Conservation (phyloP, 2,888 invertebrate species). For the Halocaridina rubra region DNA sequence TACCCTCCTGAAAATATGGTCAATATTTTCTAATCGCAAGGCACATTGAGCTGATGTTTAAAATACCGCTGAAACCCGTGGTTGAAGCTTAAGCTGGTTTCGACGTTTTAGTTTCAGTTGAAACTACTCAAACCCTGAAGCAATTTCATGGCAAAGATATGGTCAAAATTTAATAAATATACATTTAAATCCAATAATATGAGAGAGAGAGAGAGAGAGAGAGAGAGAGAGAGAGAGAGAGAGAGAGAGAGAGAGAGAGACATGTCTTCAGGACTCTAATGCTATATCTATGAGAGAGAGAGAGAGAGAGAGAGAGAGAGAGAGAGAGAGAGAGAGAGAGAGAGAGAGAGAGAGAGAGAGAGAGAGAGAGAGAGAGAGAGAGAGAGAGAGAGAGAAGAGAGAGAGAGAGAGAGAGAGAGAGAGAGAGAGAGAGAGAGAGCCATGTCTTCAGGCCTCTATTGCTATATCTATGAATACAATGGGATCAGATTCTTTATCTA, state of each 20-base stretch:
- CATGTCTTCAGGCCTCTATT: neutral
- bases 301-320: neutral
- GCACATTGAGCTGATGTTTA: no score
- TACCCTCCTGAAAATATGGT: no score
- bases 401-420: neutral
- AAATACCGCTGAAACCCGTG: no score
- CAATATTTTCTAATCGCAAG: no score
- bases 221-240: neutral
- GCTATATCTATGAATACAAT: no score
- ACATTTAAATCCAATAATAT: neutral
- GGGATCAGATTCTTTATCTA: no score
- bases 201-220: neutral
- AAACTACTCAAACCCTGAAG: no score
- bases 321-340: neutral
- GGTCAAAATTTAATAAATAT: no score
- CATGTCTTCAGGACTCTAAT: no score
- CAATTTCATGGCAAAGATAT: no score
- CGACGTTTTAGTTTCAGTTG: no score
- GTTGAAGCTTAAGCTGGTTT: no score
- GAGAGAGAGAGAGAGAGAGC: neutral
- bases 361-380: neutral
- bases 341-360: neutral
- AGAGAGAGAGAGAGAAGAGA: neutral
- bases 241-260: neutral
- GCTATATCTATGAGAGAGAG: neutral